A percentile compares a stretch with the other conserved stretches of the same genome.
Evolutionary conservation across 23 tunicate genomes (phyloP).

Genomic region (Aplidium turbinatum): DNA sequence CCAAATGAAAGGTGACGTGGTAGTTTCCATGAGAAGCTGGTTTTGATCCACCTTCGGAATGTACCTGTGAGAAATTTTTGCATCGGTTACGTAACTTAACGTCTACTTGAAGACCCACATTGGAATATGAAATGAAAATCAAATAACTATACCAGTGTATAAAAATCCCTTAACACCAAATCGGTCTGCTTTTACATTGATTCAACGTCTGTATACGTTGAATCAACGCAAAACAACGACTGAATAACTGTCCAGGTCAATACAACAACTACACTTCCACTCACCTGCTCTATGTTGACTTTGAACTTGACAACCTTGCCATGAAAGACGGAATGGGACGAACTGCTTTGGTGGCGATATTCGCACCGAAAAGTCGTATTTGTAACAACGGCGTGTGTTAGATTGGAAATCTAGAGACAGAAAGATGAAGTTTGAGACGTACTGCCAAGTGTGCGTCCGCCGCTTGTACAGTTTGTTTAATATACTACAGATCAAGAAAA

Average conservation of each 20-base stretch:
- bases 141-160: background rate
- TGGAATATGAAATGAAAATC: background rate
- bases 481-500: too few relatives aligned
- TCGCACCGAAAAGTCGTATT: conserved; percentile 81
- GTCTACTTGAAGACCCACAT: background rate
- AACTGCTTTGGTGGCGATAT: conserved; percentile 46
- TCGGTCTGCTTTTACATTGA: too few relatives aligned
- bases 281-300: conserved; percentile 56
- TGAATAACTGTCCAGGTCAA: background rate
- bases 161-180: too few relatives aligned
- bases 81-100: background rate
- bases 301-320: conserved; percentile 72
- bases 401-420: conserved; percentile 67
- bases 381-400: conserved; percentile 62
- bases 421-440: too few relatives aligned
- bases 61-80: background rate
- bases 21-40: conserved; percentile 34
- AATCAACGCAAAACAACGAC: too few relatives aligned
- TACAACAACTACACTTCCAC: background rate
- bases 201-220: too few relatives aligned
- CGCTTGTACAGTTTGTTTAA: too few relatives aligned
- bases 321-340: conserved; percentile 50
- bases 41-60: background rate
- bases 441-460: too few relatives aligned
- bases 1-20: conserved; percentile 61